A percentile compares a stretch with the other conserved stretches of the same genome.
Evolutionary conservation across 2,888 invertebrate species (phyloP).

Genomic region (Pachliopta kotzebuea): DNA sequence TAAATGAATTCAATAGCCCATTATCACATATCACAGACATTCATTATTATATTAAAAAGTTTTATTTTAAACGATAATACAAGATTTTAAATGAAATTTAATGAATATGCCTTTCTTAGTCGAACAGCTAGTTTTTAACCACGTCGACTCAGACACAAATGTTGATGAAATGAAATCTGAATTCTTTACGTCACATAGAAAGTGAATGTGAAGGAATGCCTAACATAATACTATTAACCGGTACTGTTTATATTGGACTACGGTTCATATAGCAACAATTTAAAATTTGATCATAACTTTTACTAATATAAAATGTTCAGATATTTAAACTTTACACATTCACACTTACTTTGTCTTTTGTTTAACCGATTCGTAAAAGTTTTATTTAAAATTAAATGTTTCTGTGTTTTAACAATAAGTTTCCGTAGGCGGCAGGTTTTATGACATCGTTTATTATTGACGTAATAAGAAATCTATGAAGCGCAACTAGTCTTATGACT

Average conservation of each 20-base stretch:
- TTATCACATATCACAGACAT: too few species aligned
- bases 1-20: too few species aligned
- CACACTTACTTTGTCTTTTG: too few species aligned
- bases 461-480: slow-evolving; percentile 48
- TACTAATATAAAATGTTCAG: too few species aligned
- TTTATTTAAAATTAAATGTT: not conserved
- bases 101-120: too few species aligned
- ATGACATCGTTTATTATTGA: slow-evolving; percentile 24
- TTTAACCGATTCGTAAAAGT: not conserved
- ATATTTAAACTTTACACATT: too few species aligned
- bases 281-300: too few species aligned
- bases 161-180: slow-evolving; percentile 13
- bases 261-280: too few species aligned
- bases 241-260: not conserved
- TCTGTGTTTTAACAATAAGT: slow-evolving; percentile 10
- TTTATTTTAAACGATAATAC: too few species aligned
- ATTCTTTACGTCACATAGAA: slow-evolving; percentile 38
- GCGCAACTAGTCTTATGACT: slow-evolving; percentile 58
- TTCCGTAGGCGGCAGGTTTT: slow-evolving; percentile 30
- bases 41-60: too few species aligned
- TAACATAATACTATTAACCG: not conserved
- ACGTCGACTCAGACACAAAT: not conserved
- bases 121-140: too few species aligned
- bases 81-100: too few species aligned
- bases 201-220: slow-evolving; percentile 45